These are phyloP conservation scores for Petrolisthes cinctipes DNA, from an alignment of 2,888 invertebrate genomes.

Conservation along the genomic window DNA sequence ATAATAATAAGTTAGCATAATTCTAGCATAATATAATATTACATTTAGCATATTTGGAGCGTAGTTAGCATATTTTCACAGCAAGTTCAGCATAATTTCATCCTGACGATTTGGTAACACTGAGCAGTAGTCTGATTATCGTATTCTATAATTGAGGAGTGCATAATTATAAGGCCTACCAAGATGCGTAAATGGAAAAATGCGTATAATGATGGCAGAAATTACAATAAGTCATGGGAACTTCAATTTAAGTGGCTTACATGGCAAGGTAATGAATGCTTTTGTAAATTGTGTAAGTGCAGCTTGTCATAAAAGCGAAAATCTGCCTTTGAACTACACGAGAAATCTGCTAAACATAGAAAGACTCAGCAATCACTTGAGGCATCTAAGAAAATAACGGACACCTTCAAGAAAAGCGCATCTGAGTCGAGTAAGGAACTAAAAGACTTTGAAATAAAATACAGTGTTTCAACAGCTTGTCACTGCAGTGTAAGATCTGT, in stretches of 20 bases:
- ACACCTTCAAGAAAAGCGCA: constrained; percentile 19
- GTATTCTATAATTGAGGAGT: too few species aligned
- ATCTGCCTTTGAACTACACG: constrained; percentile 26
- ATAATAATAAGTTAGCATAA: too few species aligned
- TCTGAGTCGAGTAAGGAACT: neutral
- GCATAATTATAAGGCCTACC: too few species aligned
- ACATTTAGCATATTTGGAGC: too few species aligned
- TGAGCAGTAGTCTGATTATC: too few species aligned
- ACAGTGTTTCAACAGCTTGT: constrained; percentile 25
- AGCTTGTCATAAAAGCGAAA: constrained; percentile 13
- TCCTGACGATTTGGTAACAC: too few species aligned
- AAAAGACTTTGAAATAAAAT: constrained; percentile 32
- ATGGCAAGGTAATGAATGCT: neutral
- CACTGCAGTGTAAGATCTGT: constrained; percentile 22
- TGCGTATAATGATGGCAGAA: neutral
- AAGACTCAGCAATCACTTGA: neutral
- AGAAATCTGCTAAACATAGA: neutral
- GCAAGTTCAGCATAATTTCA: too few species aligned
- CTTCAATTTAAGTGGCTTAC: neutral
- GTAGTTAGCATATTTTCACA: too few species aligned
- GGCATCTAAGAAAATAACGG: constrained; percentile 1
- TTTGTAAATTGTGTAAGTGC: neutral
- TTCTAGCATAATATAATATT: too few species aligned
- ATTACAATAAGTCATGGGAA: neutral
- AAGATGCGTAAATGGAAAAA: too few species aligned